Evolutionary conservation across 1,140 invertebrate species (phyloP).

Genomic region (Thaumetopoea pityocampa): DNA sequence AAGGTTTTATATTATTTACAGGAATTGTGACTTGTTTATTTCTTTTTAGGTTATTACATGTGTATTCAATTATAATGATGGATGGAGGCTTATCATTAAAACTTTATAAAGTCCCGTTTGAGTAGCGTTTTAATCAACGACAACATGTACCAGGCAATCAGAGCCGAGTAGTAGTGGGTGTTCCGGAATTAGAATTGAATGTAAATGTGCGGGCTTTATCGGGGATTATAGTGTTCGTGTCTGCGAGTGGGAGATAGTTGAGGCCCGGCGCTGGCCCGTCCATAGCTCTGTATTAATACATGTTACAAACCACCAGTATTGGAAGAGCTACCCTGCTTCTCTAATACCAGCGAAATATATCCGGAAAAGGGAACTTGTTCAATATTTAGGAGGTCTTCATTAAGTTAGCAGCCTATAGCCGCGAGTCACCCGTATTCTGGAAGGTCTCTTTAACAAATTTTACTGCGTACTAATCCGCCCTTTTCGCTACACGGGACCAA

Average conservation of each 20-base stretch:
- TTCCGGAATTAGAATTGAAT: conserved; percentile 73
- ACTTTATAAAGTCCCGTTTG: no score
- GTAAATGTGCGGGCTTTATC: conserved; percentile 78
- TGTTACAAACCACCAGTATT: conserved; percentile 33
- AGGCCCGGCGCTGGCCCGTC: conserved; percentile 38
- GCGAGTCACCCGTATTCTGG: conserved; percentile 51
- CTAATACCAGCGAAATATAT: neutral
- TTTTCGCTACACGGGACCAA: conserved; percentile 40
- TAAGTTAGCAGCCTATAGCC: conserved; percentile 29
- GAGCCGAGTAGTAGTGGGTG: conserved; percentile 52
- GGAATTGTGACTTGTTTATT: no score
- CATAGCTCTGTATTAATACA: conserved; percentile 35
- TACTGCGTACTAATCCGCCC: conserved; percentile 62
- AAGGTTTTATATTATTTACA: no score
- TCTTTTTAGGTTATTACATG: no score
- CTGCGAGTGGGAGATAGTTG: conserved; percentile 70
- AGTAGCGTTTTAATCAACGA: conserved; percentile 58
- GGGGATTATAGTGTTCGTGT: conserved; percentile 75
- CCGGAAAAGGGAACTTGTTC: neutral
- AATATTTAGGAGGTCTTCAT: conserved; percentile 21
- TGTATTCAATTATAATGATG: no score
- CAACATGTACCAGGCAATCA: conserved; percentile 64
- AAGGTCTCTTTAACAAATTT: conserved; percentile 66
- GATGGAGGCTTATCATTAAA: no score
- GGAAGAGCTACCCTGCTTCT: conserved; percentile 21